Base-by-base conservation (phyloP, 2,888 invertebrate genomes). In the Liopterus haemorrhoidalis region DNA sequence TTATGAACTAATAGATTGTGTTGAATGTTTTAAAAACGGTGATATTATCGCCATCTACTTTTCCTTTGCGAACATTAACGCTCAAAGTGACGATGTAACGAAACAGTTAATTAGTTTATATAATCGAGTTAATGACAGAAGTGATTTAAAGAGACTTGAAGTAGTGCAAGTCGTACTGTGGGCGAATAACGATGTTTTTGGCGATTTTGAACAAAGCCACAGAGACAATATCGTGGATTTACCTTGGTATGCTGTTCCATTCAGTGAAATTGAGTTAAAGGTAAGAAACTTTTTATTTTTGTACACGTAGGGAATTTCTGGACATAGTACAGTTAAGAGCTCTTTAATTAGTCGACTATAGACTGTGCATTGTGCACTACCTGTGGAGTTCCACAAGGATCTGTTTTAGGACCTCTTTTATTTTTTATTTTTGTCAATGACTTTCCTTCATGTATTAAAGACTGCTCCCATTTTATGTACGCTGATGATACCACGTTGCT, bases 221-320 rank as follows among this genome's bases (percentile, higher is more conserved):
- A 69, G 74, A 3, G 71, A 71, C 49, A 78, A 76, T 58, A 65
- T 82, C 57, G 69, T 75, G 2, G 80, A 78, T 42, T 70, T 82
- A 52, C 80, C 82, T 1, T 84, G 83, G 83, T 75, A 78, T 49
- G 82, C 82, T 8, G 75, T 83, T 48, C 81, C 82, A 0, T 81
- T 79, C 62, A 75, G 78, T 49, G 81, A 82, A 60, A 79, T 81
- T 41, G 81, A 82, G 54, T 74, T 79, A 15, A 82, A 82, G 77
- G 83, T 81, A 64, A 68, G 62, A 39, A 12, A 5, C 5, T 22
- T 22, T 22, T 22, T 8, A 6, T 22, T 22, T 22, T 22, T 22
- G 5, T 22, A 22, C 12, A 11, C 27, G 15, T 31, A 9, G 20
- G 4, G 4, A 30, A 21, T 15, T 5, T n/a, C 2, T n/a, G 33